Evolutionary conservation across 2,888 invertebrate genomes (phyloP).

Genomic region (Lagria hirta): DNA sequence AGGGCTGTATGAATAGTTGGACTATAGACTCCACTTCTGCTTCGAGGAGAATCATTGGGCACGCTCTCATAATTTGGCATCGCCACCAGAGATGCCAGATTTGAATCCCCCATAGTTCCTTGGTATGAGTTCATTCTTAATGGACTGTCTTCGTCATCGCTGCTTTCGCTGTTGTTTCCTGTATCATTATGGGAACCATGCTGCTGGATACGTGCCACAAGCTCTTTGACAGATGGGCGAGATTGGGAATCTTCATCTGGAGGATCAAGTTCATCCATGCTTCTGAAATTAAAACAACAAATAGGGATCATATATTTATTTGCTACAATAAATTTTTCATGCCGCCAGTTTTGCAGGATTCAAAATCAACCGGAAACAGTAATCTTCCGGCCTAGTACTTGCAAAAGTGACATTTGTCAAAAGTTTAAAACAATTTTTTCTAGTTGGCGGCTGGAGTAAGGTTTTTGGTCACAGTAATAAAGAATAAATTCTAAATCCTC

Average conservation of each 20-base stretch:
- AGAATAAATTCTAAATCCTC: too few relatives aligned
- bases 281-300: too few relatives aligned
- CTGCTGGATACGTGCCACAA: slow-evolving; percentile 64
- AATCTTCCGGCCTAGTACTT: too few relatives aligned
- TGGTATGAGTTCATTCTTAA: slow-evolving; percentile 50
- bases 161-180: slow-evolving; percentile 51
- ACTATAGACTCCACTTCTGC: slow-evolving; percentile 57
- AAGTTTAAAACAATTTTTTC: too few relatives aligned
- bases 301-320: neutral
- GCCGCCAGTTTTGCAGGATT: too few relatives aligned
- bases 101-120: slow-evolving; percentile 61
- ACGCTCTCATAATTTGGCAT: slow-evolving; percentile 62
- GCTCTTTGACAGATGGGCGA: slow-evolving; percentile 63
- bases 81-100: slow-evolving; percentile 48
- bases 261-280: slow-evolving; percentile 52
- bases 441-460: too few relatives aligned
- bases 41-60: slow-evolving; percentile 46
- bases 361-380: too few relatives aligned
- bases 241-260: slow-evolving; percentile 45
- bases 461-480: too few relatives aligned
- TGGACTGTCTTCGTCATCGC: slow-evolving; percentile 52
- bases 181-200: slow-evolving; percentile 27
- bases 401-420: too few relatives aligned
- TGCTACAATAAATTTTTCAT: too few relatives aligned
- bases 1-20: slow-evolving; percentile 49